Evolutionary conservation across 1,140 invertebrate genomes (phyloP).

Genomic region (Phocides pigmalion): DNA sequence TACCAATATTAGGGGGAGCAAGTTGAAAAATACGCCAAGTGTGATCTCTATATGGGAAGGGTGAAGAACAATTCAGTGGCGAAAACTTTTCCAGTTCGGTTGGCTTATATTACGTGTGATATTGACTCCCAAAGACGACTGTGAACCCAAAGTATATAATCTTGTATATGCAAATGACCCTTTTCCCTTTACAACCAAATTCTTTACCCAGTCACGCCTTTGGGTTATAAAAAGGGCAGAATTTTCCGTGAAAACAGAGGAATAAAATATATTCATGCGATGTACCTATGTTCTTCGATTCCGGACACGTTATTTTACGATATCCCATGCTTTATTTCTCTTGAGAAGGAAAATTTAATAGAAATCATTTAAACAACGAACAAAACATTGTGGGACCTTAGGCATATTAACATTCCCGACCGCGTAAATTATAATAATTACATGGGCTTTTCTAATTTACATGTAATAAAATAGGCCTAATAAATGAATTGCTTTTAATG

Average conservation of each 20-base stretch:
- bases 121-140: constrained; percentile 60
- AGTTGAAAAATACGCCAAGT: constrained; percentile 30
- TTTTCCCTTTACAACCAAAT: constrained; percentile 65
- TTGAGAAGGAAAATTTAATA: constrained; percentile 7
- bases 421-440: constrained; percentile 5
- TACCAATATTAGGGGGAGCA: neutral
- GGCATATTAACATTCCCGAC: neutral
- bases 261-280: constrained; percentile 71
- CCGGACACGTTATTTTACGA: constrained; percentile 39
- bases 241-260: constrained; percentile 49
- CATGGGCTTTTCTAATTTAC: neutral
- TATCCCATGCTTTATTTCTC: constrained; percentile 21
- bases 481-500: neutral
- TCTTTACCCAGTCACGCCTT: constrained; percentile 67
- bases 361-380: constrained; percentile 7
- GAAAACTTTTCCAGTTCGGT: constrained; percentile 57
- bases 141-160: constrained; percentile 68
- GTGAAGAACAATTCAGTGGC: constrained; percentile 58
- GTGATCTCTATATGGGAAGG: constrained; percentile 28
- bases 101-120: constrained; percentile 65
- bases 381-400: neutral
- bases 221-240: constrained; percentile 63
- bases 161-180: constrained; percentile 73
- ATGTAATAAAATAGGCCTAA: neutral
- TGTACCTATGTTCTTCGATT: constrained; percentile 40